Evolutionary conservation across 1,140 invertebrate genomes (phyloP).

Genomic region (Pseudomyrmex pallidus): DNA sequence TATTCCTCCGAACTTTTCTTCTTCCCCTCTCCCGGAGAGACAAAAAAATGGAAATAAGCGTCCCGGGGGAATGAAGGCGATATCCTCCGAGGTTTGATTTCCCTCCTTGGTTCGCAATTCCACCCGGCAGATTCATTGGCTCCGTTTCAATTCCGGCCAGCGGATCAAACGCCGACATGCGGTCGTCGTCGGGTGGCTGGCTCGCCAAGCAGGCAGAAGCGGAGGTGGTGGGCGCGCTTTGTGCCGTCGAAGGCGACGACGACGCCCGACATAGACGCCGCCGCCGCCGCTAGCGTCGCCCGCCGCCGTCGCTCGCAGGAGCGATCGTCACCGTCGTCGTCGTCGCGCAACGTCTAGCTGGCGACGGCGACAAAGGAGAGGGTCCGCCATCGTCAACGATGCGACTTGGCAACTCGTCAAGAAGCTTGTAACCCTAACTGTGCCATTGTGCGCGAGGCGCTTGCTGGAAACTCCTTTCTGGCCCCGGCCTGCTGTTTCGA

Average conservation of each 20-base stretch:
- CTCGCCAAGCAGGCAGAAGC: slow-evolving; percentile 58
- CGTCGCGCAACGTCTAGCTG: slow-evolving; percentile 67
- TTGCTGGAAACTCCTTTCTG: slow-evolving; percentile 72
- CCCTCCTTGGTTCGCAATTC: slow-evolving; percentile 59
- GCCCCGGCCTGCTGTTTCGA: slow-evolving; percentile 70
- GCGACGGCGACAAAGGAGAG: slow-evolving; percentile 74
- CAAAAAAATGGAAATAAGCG: slow-evolving; percentile 49
- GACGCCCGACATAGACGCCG: slow-evolving; percentile 67
- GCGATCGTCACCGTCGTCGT: slow-evolving; percentile 66
- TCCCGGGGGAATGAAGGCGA: slow-evolving; percentile 8
- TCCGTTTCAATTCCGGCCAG: slow-evolving; percentile 81
- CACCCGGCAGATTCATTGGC: slow-evolving; percentile 79
- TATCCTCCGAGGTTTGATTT: slow-evolving; percentile 61
- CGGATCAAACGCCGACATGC: slow-evolving; percentile 80
- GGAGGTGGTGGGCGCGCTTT: slow-evolving; percentile 62
- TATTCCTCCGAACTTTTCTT: slow-evolving; percentile 25
- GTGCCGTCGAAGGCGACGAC: slow-evolving; percentile 74
- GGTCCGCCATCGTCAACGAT: slow-evolving; percentile 72
- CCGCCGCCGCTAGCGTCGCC: slow-evolving; percentile 55
- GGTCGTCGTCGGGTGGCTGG: slow-evolving; percentile 69
- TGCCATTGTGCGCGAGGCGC: slow-evolving; percentile 77
- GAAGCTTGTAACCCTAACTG: slow-evolving; percentile 82
- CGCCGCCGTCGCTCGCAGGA: slow-evolving; percentile 63
- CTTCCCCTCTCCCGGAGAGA: not conserved
- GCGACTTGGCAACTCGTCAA: slow-evolving; percentile 84